Percentiles rank a stretch among this genome's conserved stretches.
phyloP scores from a whole-genome alignment of 2,888 invertebrate species.

The Acanthosoma haemorrhoidale region DNA sequence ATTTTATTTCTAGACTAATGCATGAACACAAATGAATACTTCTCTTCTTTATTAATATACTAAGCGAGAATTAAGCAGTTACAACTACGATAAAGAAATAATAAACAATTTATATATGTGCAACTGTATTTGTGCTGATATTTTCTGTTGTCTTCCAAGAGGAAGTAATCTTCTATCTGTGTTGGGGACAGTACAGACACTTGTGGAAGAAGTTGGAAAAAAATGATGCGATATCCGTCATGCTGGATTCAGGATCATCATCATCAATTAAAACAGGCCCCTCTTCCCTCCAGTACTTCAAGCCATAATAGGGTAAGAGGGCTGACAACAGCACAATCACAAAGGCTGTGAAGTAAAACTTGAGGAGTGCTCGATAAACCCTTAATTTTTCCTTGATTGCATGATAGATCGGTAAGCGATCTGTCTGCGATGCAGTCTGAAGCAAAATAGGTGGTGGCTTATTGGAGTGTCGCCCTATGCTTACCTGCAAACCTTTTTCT shows the following conservation, averaged over 20 bases:
- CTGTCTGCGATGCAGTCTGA: neutral
- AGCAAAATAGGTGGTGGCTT: neutral
- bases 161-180: neutral
- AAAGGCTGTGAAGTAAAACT: neutral
- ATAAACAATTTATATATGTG: neutral
- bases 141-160: neutral
- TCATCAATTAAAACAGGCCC: neutral
- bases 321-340: neutral
- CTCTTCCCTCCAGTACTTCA: neutral
- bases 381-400: constrained; percentile 8
- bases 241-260: neutral
- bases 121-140: constrained; percentile 12
- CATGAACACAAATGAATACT: too few species aligned
- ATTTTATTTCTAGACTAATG: too few species aligned
- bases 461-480: constrained; percentile 10
- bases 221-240: neutral
- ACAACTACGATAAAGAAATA: neutral
- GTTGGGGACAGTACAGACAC: neutral
- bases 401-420: neutral
- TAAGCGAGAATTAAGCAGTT: neutral
- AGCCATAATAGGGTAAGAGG: neutral
- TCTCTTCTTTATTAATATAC: too few species aligned
- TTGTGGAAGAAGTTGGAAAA: neutral
- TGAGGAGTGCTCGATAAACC: neutral
- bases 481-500: constrained; percentile 25